phyloP scores from a whole-genome alignment of 2,113 vertebrate genomes.

The Mastomys natalensis region DNA sequence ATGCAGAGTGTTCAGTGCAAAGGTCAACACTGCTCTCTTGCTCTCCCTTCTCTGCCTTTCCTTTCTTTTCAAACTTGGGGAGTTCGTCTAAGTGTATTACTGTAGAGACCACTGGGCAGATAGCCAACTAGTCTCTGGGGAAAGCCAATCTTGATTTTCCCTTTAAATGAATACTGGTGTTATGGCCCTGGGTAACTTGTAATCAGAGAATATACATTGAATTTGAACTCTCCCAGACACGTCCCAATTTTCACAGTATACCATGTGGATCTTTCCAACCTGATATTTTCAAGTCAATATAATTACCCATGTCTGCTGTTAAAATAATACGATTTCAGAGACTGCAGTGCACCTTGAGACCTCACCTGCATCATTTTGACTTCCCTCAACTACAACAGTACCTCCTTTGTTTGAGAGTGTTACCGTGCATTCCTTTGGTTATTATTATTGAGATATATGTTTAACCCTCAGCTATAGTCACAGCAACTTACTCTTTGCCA shows the following conservation, averaged over 20 bases:
- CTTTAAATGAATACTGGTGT: conserved; percentile 70
- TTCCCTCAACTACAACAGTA: neutral
- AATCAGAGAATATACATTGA: conserved; percentile 64
- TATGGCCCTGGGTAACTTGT: conserved; percentile 47
- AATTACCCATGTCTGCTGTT: conserved; percentile 15
- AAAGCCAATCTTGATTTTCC: conserved; percentile 64
- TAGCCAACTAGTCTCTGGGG: conserved; percentile 56
- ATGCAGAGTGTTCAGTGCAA: neutral
- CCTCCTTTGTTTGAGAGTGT: neutral
- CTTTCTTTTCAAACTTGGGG: conserved; percentile 39
- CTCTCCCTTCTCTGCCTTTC: neutral
- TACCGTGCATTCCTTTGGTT: neutral
- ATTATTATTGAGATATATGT: neutral
- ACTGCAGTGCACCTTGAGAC: neutral
- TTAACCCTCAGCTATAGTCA: neutral
- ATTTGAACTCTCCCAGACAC: conserved; percentile 49
- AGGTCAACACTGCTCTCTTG: neutral
- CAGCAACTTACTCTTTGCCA: neutral
- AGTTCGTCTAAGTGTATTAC: conserved; percentile 53
- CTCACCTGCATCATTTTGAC: neutral
- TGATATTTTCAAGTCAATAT: conserved; percentile 33
- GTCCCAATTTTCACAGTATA: neutral
- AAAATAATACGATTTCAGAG: conserved; percentile 38
- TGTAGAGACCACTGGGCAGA: conserved; percentile 63
- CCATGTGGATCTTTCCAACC: neutral